Base-by-base conservation (phyloP, 2,113 vertebrate species). In the Aegithalos caudatus region DNA sequence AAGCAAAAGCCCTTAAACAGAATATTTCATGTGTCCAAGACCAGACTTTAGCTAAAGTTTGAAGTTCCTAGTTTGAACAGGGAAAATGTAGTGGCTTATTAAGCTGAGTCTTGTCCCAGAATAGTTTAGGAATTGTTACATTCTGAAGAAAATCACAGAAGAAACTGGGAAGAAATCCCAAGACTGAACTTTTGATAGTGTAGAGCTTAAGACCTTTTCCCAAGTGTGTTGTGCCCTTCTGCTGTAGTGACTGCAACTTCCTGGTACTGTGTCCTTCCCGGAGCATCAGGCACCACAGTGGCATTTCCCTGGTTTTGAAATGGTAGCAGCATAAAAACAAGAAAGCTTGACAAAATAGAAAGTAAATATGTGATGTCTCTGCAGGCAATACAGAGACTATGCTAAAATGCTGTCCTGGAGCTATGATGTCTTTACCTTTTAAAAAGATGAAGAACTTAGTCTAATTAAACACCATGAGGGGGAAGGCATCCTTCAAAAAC, bases 231-330 rank as follows among this genome's bases (percentile, higher is more conserved):
- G 31, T 24, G 10, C 20, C 37, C 28, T 81, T 53, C 56, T 65
- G 27, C 31, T 37, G n/a, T 24, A 45, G 60, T 10, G 37, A 42
- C 35, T 5, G 2, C 18, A 61, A 6, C 22, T 3, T 4, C 10
- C 33, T 51, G 51, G 37, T 14, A 3, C 38, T 53, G 14, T 17
- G 5, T 50, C 47, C 17, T 81, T 0, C 0, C n/a, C 37, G 70
- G 47, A 64, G 29, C 53, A 67, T 45, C 86, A 71, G 56, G 14
- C 20, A 62, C 25, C 22, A 54, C 0, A 0, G 28, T 50, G 22
- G 9, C 31, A 51, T 69, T 69, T 56, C 14, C 28, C 62, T 42
- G 15, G 10, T 62, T 86, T 81, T 5, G 2, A 71, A 85, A 45
- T 1, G 5, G 47, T 9, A 90, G 29, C 23, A 62, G 11, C n/a